These are phyloP conservation scores for Heliconius charithonia DNA, from an alignment of 2,888 invertebrate genomes.

Conservation along the genomic window DNA sequence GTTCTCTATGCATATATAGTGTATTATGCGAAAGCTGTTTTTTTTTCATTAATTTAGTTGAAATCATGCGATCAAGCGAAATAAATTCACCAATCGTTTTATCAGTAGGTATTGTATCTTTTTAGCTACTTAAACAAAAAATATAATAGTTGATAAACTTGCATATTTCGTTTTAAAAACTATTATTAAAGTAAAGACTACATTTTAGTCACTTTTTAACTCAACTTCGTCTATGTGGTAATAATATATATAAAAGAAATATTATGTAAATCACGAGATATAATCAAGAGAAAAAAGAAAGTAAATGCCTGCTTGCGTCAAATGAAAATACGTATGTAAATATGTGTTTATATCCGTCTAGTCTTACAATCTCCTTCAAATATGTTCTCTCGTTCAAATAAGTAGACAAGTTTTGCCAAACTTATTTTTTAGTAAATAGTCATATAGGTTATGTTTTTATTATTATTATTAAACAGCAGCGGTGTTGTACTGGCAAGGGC, in stretches of 20 bases:
- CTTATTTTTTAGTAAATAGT: too few relatives aligned
- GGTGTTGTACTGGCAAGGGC: slow-evolving; percentile 42
- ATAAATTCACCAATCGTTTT: too few relatives aligned
- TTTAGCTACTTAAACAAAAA: not conserved
- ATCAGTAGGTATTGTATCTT: not conserved
- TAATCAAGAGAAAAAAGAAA: too few relatives aligned
- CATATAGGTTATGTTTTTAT: not conserved
- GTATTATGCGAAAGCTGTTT: too few relatives aligned
- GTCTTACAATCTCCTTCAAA: not conserved
- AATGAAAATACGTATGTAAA: slow-evolving; percentile 1
- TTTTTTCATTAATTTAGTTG: too few relatives aligned
- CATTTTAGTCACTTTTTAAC: not conserved
- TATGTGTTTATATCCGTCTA: not conserved
- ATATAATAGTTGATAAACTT: not conserved
- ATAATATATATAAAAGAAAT: not conserved
- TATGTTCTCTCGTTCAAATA: not conserved
- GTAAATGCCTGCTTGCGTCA: not conserved
- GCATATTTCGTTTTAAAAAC: not conserved
- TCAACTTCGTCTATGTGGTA: not conserved
- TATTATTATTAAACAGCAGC: slow-evolving; percentile 15
- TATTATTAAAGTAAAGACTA: not conserved
- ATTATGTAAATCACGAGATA: too few relatives aligned
- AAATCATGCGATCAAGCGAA: too few relatives aligned
- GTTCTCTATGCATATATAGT: too few relatives aligned
- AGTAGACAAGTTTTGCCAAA: not conserved